These are phyloP conservation scores for Sphecodes monilicornis DNA, from an alignment of 2,888 invertebrate genomes.

Conservation along the genomic window DNA sequence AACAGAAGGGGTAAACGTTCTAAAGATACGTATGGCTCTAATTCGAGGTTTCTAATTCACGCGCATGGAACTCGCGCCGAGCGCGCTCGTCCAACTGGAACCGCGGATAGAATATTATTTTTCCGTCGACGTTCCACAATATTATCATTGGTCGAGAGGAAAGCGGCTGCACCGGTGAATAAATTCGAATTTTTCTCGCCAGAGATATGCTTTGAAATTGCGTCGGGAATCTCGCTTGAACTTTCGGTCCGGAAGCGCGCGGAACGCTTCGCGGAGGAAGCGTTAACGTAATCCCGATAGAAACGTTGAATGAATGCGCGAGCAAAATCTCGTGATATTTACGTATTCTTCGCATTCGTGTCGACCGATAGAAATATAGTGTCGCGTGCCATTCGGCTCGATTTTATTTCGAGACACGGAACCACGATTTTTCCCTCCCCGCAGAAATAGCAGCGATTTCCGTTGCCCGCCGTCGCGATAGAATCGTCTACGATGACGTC, in stretches of 20 bases:
- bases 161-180: neutral
- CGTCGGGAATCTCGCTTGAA: neutral
- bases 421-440: conserved; percentile 61
- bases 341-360: conserved; percentile 26
- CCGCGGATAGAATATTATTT: conserved; percentile 25
- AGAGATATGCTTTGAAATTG: neutral
- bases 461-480: conserved; percentile 50
- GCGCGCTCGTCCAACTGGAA: conserved; percentile 36
- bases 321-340: conserved; percentile 27
- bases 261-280: neutral
- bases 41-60: conserved; percentile 72
- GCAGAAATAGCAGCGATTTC: conserved; percentile 56
- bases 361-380: conserved; percentile 45
- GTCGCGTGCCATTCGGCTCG: conserved; percentile 60
- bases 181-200: neutral
- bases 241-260: neutral
- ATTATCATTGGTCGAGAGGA: neutral
- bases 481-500: conserved; percentile 54
- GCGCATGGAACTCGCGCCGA: conserved; percentile 39
- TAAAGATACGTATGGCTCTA: conserved; percentile 71
- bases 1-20: conserved; percentile 67
- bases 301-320: conserved; percentile 35
- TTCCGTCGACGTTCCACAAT: neutral
- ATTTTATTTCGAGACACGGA: conserved; percentile 73
- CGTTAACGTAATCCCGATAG: neutral